Evolutionary conservation across 2,797 vertebrate species (phyloP).

Genomic region (Hemitrygon akajei): DNA sequence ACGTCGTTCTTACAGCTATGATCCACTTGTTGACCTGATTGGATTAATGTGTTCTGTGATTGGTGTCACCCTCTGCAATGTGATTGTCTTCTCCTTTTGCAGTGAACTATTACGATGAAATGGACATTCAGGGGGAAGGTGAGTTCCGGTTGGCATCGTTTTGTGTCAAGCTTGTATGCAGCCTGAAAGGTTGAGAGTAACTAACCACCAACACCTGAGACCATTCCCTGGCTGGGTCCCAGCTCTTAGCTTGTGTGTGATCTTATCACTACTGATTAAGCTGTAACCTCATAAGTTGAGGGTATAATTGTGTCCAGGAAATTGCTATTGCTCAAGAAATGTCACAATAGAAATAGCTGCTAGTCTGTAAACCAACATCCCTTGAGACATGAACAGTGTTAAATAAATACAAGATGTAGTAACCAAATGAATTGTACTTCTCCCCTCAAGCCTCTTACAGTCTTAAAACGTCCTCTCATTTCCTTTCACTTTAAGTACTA

Average conservation of each 20-base stretch:
- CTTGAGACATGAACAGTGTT: neutral
- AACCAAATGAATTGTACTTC: neutral
- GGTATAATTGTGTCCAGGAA: too few relatives aligned
- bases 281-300: neutral
- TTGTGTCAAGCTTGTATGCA: neutral
- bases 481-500: neutral
- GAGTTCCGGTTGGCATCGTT: neutral
- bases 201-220: neutral
- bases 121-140: constrained; percentile 21
- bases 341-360: neutral
- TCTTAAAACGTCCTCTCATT: neutral
- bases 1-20: neutral
- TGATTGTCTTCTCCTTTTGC: constrained; percentile 3
- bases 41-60: neutral
- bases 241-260: neutral
- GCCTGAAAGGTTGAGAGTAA: neutral
- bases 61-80: neutral
- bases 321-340: too few relatives aligned
- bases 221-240: neutral
- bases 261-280: too few relatives aligned
- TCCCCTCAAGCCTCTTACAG: neutral
- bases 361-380: neutral
- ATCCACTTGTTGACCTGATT: neutral
- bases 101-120: constrained; percentile 23
- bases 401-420: neutral